Conservation (phyloP, 2,113 vertebrate genomes). For the Hippocampus zosterae region DNA sequence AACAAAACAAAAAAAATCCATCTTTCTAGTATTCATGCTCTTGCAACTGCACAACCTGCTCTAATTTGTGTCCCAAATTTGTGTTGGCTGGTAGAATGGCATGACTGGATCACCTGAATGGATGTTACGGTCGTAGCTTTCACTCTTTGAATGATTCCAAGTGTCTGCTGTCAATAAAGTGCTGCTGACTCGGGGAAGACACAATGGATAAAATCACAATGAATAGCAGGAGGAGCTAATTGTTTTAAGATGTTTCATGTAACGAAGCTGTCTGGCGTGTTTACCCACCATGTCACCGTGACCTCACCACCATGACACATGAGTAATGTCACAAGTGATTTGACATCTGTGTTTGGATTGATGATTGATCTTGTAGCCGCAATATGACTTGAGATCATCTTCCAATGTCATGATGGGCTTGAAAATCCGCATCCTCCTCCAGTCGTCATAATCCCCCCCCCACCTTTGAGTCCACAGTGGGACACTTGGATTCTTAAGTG, state of each 20-base stretch:
- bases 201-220: background rate
- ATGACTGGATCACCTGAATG: background rate
- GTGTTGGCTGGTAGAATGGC: background rate
- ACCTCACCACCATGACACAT: background rate
- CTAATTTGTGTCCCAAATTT: no score
- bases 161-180: background rate
- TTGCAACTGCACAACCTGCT: background rate
- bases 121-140: background rate
- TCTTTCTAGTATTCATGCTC: background rate
- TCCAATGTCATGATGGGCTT: constrained; percentile 20
- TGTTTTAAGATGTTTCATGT: background rate
- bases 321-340: background rate
- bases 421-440: constrained; percentile 11
- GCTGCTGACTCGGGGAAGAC: background rate
- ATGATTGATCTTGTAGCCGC: background rate
- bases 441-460: constrained; percentile 22
- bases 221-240: background rate
- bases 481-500: constrained; percentile 57
- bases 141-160: background rate
- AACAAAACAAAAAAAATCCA: background rate
- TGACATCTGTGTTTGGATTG: background rate
- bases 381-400: constrained; percentile 8
- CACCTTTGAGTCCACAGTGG: constrained; percentile 45
- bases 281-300: background rate
- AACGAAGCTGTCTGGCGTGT: background rate